A percentile compares a stretch with the other conserved stretches of the same genome.
phyloP scores from a whole-genome alignment of 2,797 vertebrate genomes.

The Mallotus villosus region DNA sequence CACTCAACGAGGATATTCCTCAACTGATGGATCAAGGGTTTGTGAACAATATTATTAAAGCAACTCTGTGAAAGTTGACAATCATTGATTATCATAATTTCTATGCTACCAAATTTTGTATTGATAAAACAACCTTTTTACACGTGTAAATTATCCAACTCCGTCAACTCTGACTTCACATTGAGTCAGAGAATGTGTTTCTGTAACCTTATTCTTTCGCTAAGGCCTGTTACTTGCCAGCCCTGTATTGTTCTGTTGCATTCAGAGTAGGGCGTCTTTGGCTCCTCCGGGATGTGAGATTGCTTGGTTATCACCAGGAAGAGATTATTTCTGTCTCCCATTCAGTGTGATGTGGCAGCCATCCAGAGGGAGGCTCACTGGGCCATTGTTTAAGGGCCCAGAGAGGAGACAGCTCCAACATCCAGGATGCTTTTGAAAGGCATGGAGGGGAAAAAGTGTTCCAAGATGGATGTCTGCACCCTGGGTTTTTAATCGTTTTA shows the following conservation, averaged over 20 bases:
- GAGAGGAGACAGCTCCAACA: conserved; percentile 40
- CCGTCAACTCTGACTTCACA: conserved; percentile 20
- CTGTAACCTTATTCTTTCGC: conserved; percentile 38
- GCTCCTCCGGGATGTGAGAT: conserved; percentile 53
- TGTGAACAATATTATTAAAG: not conserved
- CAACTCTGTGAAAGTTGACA: not conserved
- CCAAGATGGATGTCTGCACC: conserved; percentile 45
- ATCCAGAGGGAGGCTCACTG: conserved; percentile 49
- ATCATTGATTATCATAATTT: not conserved
- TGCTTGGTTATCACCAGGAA: conserved; percentile 60
- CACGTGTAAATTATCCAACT: not conserved
- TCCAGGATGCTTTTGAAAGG: conserved; percentile 36
- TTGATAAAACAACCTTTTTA: too few relatives aligned
- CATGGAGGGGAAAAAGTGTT: conserved; percentile 15
- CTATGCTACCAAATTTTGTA: not conserved
- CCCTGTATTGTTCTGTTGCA: conserved; percentile 42
- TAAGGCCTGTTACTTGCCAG: conserved; percentile 46
- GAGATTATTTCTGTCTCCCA: conserved; percentile 66
- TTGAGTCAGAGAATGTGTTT: conserved; percentile 33
- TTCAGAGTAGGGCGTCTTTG: conserved; percentile 44
- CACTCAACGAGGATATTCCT: not conserved
- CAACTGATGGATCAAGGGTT: not conserved
- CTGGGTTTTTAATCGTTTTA: conserved; percentile 52
- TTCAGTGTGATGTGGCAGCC: conserved; percentile 58
- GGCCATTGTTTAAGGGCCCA: conserved; percentile 57